Base-by-base conservation (phyloP, 2,888 invertebrate species). In the Latrodectus hesperus region DNA sequence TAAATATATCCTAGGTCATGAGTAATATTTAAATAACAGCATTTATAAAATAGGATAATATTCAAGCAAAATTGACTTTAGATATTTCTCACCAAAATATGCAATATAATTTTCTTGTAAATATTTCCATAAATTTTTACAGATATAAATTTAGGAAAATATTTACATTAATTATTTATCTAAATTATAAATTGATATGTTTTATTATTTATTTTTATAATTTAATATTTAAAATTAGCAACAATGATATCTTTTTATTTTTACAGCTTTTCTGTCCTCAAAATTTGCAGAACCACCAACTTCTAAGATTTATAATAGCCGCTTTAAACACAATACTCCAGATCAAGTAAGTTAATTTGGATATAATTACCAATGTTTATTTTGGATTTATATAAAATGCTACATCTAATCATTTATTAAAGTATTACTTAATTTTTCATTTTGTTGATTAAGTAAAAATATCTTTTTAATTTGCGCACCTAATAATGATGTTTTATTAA, bases 231-330 rank as follows among this genome's bases (percentile, higher is more conserved):
- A 55, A 55, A 11, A 16, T 60, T 5, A 0, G 60, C 9, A 9
- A 60, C 6, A 60, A 60, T 60, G n/a, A 60, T 60, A 11, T 60
- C n/a, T 60, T 14, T 55, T 55, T 55, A 55, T 55, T 55, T 60
- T 74, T 60, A 17, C 53, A 88, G 88, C 88, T 51, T 88, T 65
- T 65, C 75, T 88, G 16, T 88, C 88, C 17, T 79, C 83, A 10
- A 88, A 84, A 17, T 88, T 77, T 88, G 81, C 82, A 65, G 89
- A 89, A 17, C 89, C 51, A 26, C 87, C 89, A 68, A 70, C 80
- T 60, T 88, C 89, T 12, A 89, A 89, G 55, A 87, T 89, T 22
- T 89, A 89, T 55, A 89, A 89, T 60, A 89, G 81, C 67, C 78
- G 79, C 3, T 84, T 81, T 17, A 67, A 52, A 38, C 78, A 73